Base-by-base conservation (phyloP, 2,888 invertebrate species). In the Vesta saturnalis region DNA sequence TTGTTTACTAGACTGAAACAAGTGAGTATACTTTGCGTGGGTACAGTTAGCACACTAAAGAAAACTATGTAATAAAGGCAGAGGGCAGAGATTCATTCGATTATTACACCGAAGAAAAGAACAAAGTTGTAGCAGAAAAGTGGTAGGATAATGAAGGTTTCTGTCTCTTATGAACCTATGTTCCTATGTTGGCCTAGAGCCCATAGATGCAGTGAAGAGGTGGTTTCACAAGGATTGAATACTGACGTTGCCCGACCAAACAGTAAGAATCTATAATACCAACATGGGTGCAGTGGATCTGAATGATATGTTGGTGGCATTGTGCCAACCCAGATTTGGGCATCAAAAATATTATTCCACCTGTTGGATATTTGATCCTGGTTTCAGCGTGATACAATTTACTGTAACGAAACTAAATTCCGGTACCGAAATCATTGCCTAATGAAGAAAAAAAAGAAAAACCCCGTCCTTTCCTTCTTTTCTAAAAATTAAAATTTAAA, bases 111-210 rank as follows among this genome's bases (percentile, higher is more conserved):
- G 62, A 58, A 22, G 23, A 15, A 62, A 56, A 35, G 43, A 64
- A 64, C 19, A 67, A 69, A 59, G 54, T 73, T 58, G 60, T 65
- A 43, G 73, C 68, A 18, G 64, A 67, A 10, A 73, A 71, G 60
- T 74, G 72, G 70, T 68, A 57, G 55, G 71, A 74, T 30, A 70
- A 70, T 46, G 64, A 64, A 61, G 39, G 60, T 18, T 66, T 72
- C 55, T 49, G 57, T 62, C 55, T 72, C 14, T 49, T 69, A 30
- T 70, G 66, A 39, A 62, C 71, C 12, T 69, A 39, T 39, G 39
- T 39, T 39, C 71, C 12, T 69, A 39, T 39, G 39, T 39, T 39
- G 66, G 70, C 22, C 43, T 67, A 14, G 63, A 72, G 56, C 70
- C 72, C 64, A 15, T 64, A 46, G 69, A 72, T 22, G 46, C 14